phyloP scores from a whole-genome alignment of 1,140 invertebrate species.

The Campoletis sonorensis region DNA sequence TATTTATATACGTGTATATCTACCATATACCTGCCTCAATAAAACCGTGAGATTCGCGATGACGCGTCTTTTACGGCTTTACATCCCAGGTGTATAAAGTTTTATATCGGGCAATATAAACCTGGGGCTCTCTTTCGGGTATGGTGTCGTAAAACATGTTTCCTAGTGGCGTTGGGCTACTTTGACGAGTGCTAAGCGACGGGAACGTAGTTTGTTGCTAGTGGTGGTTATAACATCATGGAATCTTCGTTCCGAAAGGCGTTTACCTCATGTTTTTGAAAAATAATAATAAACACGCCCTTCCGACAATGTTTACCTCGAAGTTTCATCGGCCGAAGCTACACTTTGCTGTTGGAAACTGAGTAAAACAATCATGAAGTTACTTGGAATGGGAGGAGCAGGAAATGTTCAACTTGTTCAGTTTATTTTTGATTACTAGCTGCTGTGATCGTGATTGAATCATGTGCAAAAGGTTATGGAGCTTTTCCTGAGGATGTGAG shows the following conservation, averaged over 20 bases:
- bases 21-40: background rate
- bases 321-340: no score
- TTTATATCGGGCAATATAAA: slow-evolving; percentile 19
- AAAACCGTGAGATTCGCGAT: slow-evolving; percentile 1
- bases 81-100: slow-evolving; percentile 27
- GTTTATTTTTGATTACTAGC: no score
- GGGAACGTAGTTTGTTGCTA: background rate
- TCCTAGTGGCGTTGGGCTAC: slow-evolving; percentile 4
- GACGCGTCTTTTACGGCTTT: slow-evolving; percentile 6
- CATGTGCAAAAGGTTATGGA: no score
- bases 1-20: no score
- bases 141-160: slow-evolving; percentile 11
- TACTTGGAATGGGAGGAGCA: no score
- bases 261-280: background rate
- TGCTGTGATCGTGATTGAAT: no score
- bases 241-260: background rate
- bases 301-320: background rate
- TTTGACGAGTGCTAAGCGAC: slow-evolving; percentile 29
- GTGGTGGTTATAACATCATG: slow-evolving; percentile 21
- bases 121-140: background rate
- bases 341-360: no score
- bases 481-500: background rate
- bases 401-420: no score
- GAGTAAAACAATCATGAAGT: no score
- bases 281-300: background rate